Evolutionary conservation across 2,888 invertebrate species (phyloP).

Genomic region (Meiosimyza decipiens): DNA sequence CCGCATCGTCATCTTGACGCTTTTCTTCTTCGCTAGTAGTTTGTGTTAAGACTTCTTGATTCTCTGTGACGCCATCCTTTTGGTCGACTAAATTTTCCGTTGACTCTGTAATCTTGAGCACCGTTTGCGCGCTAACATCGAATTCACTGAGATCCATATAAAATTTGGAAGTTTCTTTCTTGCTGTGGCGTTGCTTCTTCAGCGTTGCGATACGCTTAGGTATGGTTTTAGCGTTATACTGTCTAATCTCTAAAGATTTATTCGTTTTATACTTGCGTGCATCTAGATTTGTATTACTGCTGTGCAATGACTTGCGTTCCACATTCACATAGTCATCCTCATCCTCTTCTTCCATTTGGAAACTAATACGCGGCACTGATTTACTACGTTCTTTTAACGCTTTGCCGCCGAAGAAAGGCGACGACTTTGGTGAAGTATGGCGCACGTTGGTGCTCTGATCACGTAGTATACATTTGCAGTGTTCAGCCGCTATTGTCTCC

Average conservation of each 20-base stretch:
- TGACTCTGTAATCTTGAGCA: conserved; percentile 74
- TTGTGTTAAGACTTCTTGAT: conserved; percentile 39
- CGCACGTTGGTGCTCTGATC: conserved; percentile 45
- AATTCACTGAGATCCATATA: conserved; percentile 75
- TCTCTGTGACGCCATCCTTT: conserved; percentile 33
- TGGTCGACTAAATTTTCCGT: conserved; percentile 69
- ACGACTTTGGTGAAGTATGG: conserved; percentile 42
- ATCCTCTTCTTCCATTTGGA: conserved; percentile 52
- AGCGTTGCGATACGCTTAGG: conserved; percentile 78
- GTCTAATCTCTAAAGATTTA: conserved; percentile 70
- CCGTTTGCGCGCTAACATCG: conserved; percentile 55
- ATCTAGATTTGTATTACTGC: conserved; percentile 54
- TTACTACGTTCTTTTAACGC: conserved; percentile 64
- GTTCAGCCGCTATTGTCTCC: conserved; percentile 24
- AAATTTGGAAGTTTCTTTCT: conserved; percentile 74
- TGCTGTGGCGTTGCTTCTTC: conserved; percentile 75
- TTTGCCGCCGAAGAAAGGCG: conserved; percentile 53
- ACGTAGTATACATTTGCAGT: conserved; percentile 51
- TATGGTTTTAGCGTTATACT: conserved; percentile 76
- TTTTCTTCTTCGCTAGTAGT: background rate
- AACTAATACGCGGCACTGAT: conserved; percentile 63
- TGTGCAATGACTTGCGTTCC: conserved; percentile 50
- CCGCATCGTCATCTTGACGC: background rate
- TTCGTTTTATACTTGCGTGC: conserved; percentile 57
- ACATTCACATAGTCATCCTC: conserved; percentile 45